phyloP scores from a whole-genome alignment of 2,113 vertebrate species.

The Ginglymostoma cirratum region DNA sequence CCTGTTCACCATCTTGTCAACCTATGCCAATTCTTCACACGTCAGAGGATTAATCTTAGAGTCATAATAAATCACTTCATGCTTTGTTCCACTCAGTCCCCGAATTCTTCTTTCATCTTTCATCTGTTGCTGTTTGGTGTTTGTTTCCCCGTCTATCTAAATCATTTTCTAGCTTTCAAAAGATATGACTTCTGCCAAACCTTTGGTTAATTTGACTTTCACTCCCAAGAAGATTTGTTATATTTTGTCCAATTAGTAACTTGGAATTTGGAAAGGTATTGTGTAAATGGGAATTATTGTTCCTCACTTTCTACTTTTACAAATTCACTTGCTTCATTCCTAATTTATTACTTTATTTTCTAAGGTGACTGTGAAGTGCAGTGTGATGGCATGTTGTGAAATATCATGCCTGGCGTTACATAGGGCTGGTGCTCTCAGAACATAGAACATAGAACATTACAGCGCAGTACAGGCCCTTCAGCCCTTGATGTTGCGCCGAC shows the following conservation, averaged over 20 bases:
- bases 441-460: too few species aligned
- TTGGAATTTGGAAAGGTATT: neutral
- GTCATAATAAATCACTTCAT: too few species aligned
- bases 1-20: too few species aligned
- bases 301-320: neutral
- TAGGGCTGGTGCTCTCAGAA: too few species aligned
- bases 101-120: neutral
- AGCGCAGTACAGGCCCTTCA: too few species aligned
- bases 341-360: neutral
- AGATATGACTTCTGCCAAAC: neutral
- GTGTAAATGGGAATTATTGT: neutral
- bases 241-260: neutral
- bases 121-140: neutral
- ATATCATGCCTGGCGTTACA: neutral
- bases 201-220: neutral
- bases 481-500: too few species aligned
- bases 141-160: neutral
- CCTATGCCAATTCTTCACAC: too few species aligned
- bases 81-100: too few species aligned
- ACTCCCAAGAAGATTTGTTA: neutral
- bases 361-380: neutral
- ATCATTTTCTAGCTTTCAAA: neutral
- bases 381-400: neutral
- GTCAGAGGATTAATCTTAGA: too few species aligned
- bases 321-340: neutral